Evolutionary conservation across 2,797 vertebrate genomes (phyloP), one percentile per base, ranked within the genome.

Genomic region (Falco berigora): DNA sequence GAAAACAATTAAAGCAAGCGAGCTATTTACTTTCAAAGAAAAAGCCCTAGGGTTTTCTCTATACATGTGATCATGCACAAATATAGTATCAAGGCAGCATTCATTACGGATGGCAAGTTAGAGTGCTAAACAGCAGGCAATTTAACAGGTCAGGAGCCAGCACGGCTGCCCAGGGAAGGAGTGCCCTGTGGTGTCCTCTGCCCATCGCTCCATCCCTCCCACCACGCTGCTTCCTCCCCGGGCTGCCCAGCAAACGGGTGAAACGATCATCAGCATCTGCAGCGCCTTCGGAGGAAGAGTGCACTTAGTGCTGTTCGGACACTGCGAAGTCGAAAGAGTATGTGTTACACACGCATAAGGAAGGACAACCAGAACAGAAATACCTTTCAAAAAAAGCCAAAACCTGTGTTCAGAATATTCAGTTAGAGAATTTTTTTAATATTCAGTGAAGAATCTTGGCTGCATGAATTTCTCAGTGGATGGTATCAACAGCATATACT

Each of bases 331-430:
- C 42, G 32, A 64, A 64, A 68, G 42, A 64, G 58, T 13, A 38
- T 0, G 5, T 14, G 14, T 47, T 42, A 68, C 36, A 50, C 10
- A 15, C 0, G 2, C 23, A 49, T 1, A 2, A 88, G 63, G 32
- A 74, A 34, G 30, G 44, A 71, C 61, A 81, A 73, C 19, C 38
- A 58, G 24, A 77, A 72, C 6, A 64, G 46, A 82, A 86, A 69
- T 14, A 36, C 5, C 23, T 71, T n/a, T 7, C 20, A 19, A 34
- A 40, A 55, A 64, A 46, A 32, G 42, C 15, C 34, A 61, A 42
- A 53, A 46, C 13, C 19, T 23, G 28, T 5, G 14, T 36, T 72
- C 78, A 72, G 73, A 77, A 89, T 40, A 71, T 12, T 14, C 6
- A n/a, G 16, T 15, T 34, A n/a, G 24, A 63, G 5, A 9, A 9